Evolutionary conservation across 2,113 vertebrate species (phyloP).

Genomic region (Pandion haliaetus): DNA sequence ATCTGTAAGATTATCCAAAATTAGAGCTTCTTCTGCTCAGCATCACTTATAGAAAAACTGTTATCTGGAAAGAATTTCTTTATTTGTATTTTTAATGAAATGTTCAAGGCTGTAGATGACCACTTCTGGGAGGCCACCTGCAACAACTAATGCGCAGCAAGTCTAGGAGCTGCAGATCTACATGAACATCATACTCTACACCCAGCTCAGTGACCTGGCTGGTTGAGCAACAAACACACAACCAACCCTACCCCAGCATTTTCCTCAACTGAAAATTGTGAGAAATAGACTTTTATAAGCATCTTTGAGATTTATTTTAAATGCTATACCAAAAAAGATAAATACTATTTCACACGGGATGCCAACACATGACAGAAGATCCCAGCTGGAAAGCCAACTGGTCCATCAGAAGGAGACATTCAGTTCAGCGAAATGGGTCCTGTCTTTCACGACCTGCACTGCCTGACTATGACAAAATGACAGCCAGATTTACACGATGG

Average conservation of each 20-base stretch:
- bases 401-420: background rate
- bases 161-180: background rate
- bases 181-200: background rate
- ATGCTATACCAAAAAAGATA: background rate
- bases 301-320: background rate
- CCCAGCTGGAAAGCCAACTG: background rate
- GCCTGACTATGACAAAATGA: background rate
- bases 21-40: background rate
- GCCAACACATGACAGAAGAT: background rate
- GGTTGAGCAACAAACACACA: background rate
- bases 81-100: background rate
- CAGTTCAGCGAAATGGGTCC: background rate
- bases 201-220: background rate
- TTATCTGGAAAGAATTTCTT: background rate
- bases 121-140: background rate
- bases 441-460: background rate
- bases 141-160: background rate
- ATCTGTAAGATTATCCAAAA: fast-evolving
- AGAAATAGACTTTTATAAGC: background rate
- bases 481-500: background rate
- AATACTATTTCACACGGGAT: background rate
- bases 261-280: background rate
- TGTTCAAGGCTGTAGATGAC: background rate
- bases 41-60: background rate
- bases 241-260: background rate